Evolutionary conservation across 1,140 invertebrate species (phyloP).

Genomic region (Zaprionus taronus): DNA sequence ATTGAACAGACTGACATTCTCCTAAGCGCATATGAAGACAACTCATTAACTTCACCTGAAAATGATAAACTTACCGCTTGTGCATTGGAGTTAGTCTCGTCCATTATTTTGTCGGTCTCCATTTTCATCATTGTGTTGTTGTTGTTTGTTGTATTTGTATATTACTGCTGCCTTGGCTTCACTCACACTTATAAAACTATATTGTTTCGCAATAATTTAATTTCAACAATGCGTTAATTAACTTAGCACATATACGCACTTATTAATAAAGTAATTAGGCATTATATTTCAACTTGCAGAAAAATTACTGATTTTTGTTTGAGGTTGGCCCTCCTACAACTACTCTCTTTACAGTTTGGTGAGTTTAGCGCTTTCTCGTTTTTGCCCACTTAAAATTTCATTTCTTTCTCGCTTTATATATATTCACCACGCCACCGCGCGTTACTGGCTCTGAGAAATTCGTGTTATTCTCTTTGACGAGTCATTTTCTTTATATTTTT

Average conservation of each 20-base stretch:
- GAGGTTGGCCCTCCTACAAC: slow-evolving; percentile 51
- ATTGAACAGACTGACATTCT: slow-evolving; percentile 18
- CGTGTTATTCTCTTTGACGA: slow-evolving; percentile 55
- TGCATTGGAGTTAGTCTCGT: slow-evolving; percentile 85
- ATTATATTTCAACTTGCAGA: slow-evolving; percentile 41
- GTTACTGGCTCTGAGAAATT: slow-evolving; percentile 46
- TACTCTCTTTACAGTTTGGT: slow-evolving; percentile 52
- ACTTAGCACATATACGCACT: slow-evolving; percentile 29
- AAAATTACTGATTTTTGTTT: slow-evolving; percentile 43
- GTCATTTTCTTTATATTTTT: slow-evolving; percentile 51
- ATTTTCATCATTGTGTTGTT: slow-evolving; percentile 85
- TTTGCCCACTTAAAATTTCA: slow-evolving; percentile 50
- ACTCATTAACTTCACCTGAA: slow-evolving; percentile 24
- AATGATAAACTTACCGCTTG: slow-evolving; percentile 75
- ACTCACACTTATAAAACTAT: slow-evolving; percentile 37
- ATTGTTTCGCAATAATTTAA: slow-evolving; percentile 48
- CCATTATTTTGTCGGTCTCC: slow-evolving; percentile 86
- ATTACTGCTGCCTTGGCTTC: slow-evolving; percentile 29
- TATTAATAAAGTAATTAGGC: slow-evolving; percentile 26
- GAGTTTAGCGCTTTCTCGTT: slow-evolving; percentile 58
- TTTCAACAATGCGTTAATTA: slow-evolving; percentile 22
- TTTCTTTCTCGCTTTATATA: slow-evolving; percentile 53
- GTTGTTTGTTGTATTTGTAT: slow-evolving; percentile 65
- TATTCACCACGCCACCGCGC: slow-evolving; percentile 54
- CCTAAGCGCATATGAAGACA: slow-evolving; percentile 7